Conservation (phyloP, 2,113 vertebrate species). For the Ctenomys sociabilis region DNA sequence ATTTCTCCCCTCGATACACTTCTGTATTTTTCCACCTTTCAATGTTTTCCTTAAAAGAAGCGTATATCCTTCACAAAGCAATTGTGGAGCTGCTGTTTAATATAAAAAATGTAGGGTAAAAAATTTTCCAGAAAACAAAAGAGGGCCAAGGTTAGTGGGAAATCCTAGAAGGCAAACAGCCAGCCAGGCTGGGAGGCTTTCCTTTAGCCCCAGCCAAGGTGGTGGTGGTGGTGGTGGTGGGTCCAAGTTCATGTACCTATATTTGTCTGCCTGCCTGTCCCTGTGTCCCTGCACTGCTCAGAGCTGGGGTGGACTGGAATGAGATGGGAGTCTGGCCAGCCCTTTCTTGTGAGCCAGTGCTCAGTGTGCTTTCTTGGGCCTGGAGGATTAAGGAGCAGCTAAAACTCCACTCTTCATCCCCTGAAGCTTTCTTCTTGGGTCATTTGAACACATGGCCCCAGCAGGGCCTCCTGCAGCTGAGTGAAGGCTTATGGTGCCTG, state of each 20-base stretch:
- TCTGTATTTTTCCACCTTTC: not conserved
- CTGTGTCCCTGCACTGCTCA: not conserved
- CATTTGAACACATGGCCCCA: not conserved
- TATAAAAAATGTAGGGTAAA: slow-evolving; percentile 26
- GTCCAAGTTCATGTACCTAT: too few species aligned
- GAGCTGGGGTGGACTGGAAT: not conserved
- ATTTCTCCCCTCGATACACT: not conserved
- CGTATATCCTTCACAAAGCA: not conserved
- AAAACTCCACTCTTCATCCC: slow-evolving; percentile 32
- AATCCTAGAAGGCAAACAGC: not conserved
- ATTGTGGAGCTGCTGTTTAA: not conserved
- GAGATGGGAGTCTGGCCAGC: not conserved
- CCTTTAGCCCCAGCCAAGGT: not conserved
- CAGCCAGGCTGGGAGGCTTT: not conserved
- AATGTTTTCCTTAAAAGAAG: slow-evolving; percentile 16
- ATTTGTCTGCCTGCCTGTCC: too few species aligned
- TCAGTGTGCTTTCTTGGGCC: slow-evolving; percentile 26
- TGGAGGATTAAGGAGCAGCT: slow-evolving; percentile 66
- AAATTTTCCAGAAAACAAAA: not conserved
- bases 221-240: too few species aligned
- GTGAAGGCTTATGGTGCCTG: slow-evolving; percentile 15
- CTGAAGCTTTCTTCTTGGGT: slow-evolving; percentile 27
- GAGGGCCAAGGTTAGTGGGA: not conserved
- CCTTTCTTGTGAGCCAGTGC: not conserved
- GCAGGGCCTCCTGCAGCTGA: not conserved